phyloP scores from a whole-genome alignment of 2,113 vertebrate genomes.

The Acanthochromis polyacanthus region DNA sequence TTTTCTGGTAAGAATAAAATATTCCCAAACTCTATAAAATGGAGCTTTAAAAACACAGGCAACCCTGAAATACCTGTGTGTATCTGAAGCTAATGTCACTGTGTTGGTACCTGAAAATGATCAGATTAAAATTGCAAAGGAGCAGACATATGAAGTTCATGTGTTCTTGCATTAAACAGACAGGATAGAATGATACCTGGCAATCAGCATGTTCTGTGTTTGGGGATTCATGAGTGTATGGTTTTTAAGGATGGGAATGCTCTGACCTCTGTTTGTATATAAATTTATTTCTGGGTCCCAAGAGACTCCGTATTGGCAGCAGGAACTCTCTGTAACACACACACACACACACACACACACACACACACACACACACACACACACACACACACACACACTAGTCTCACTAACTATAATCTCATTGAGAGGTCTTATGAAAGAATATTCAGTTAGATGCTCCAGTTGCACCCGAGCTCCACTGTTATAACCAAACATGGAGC shows the following conservation, averaged over 20 bases:
- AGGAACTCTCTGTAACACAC: constrained; percentile 5
- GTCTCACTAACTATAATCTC: constrained; percentile 44
- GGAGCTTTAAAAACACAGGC: too few relatives aligned
- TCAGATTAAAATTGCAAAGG: too few relatives aligned
- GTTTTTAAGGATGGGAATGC: constrained; percentile 52
- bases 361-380: constrained; percentile 19
- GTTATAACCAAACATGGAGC: constrained; percentile 70
- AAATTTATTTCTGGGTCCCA: constrained; percentile 43
- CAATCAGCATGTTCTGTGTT: not conserved
- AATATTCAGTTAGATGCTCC: constrained; percentile 60
- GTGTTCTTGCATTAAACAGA: not conserved
- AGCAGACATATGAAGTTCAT: not conserved
- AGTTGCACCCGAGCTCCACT: constrained; percentile 38
- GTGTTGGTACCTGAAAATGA: too few relatives aligned
- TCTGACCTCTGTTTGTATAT: constrained; percentile 57
- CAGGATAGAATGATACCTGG: not conserved
- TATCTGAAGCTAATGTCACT: not conserved
- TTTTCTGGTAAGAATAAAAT: too few relatives aligned
- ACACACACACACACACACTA: constrained; percentile 20
- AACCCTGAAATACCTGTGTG: too few relatives aligned
- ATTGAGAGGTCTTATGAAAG: constrained; percentile 54
- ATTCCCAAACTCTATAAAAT: too few relatives aligned
- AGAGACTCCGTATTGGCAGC: constrained; percentile 40
- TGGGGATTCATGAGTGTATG: not conserved
- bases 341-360: constrained; percentile 16